These are phyloP conservation scores for Troides aeacus DNA, from an alignment of 2,888 invertebrate genomes.

Conservation along the genomic window DNA sequence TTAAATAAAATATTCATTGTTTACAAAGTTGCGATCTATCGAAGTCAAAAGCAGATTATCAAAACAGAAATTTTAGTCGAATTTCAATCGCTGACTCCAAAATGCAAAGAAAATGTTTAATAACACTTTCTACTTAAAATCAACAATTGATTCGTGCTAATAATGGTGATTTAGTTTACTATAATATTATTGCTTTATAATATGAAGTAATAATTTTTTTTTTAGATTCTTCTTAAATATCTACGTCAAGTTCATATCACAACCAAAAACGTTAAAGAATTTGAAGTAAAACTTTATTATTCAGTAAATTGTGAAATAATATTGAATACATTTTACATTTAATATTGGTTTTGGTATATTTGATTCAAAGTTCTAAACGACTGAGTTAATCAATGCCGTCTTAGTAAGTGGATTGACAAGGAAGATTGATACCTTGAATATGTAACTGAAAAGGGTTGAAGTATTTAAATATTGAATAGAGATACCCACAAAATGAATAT, in stretches of 20 bases:
- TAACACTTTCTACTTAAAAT: neutral
- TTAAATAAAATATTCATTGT: neutral
- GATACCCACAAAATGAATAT: constrained; percentile 22
- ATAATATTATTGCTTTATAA: neutral
- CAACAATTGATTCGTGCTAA: too few relatives aligned
- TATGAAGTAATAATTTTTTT: too few relatives aligned
- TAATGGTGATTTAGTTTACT: neutral
- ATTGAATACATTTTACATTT: neutral
- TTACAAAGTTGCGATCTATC: neutral
- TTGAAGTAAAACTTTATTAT: too few relatives aligned
- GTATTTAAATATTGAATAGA: constrained; percentile 27
- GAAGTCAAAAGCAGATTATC: neutral
- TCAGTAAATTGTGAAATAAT: neutral
- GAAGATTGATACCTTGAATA: constrained; percentile 24
- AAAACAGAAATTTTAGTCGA: neutral
- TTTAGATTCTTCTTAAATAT: too few relatives aligned
- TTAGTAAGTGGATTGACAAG: constrained; percentile 20
- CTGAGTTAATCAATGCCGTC: constrained; percentile 13
- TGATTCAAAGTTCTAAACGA: neutral
- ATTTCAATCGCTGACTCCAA: neutral
- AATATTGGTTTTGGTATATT: neutral
- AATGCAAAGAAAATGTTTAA: neutral
- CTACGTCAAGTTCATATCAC: too few relatives aligned
- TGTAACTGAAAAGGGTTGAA: constrained; percentile 24
- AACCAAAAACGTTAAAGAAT: too few relatives aligned